Evolutionary conservation across 2,797 vertebrate species (phyloP).

Genomic region (Denticeps clupeoides): DNA sequence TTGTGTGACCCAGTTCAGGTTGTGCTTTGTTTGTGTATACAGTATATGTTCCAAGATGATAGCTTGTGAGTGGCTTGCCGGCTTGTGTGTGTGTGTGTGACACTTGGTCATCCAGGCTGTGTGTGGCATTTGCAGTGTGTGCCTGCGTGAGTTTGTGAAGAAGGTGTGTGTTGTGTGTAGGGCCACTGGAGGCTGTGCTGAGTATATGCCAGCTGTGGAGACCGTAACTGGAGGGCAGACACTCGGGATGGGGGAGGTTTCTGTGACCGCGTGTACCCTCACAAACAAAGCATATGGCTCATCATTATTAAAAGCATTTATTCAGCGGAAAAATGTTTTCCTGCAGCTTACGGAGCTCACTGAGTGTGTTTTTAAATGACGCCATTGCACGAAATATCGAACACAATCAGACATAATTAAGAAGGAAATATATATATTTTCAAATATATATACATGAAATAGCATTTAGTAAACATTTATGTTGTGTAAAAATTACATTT

Average conservation of each 20-base stretch:
- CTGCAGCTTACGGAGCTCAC: slow-evolving; percentile 2
- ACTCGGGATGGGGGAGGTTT: background rate
- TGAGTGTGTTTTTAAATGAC: background rate
- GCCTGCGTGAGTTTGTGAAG: background rate
- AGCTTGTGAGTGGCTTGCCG: too few species aligned
- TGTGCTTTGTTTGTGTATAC: slow-evolving; percentile 1
- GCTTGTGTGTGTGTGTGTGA: slow-evolving; percentile 33
- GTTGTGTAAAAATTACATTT: too few species aligned
- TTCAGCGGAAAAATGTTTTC: background rate
- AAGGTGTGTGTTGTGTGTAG: slow-evolving; percentile 3
- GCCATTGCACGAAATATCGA: too few species aligned
- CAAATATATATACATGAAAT: too few species aligned
- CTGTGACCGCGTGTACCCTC: background rate
- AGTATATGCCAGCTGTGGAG: background rate
- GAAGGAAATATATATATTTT: too few species aligned
- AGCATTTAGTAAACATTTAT: too few species aligned
- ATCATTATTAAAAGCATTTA: background rate
- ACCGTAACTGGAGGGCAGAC: background rate
- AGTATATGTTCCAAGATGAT: too few species aligned
- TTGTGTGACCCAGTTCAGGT: too few species aligned
- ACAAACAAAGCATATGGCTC: background rate
- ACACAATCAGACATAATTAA: too few species aligned
- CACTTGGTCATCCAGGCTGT: slow-evolving; percentile 45
- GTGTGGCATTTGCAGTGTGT: slow-evolving; percentile 14
- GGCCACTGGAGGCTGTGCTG: slow-evolving; percentile 2